Conservation (phyloP, 2,797 vertebrate genomes). For the Danio albolineatus region DNA sequence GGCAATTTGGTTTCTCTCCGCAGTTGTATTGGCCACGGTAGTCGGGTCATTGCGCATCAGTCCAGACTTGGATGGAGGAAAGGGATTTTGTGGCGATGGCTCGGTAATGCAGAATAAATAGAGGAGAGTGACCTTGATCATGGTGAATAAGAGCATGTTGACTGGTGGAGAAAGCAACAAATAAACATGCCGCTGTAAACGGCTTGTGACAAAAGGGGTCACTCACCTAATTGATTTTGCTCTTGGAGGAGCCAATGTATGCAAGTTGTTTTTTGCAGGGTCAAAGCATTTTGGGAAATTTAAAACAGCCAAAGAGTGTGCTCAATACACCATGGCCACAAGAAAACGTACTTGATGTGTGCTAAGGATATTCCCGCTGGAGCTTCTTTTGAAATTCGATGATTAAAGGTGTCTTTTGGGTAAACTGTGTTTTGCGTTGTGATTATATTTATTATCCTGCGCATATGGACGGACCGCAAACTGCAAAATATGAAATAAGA, state of each 20-base stretch:
- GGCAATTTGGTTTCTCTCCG: slow-evolving; percentile 38
- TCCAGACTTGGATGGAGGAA: slow-evolving; percentile 12
- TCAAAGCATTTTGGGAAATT: slow-evolving; percentile 1
- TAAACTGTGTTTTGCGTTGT: slow-evolving; percentile 6
- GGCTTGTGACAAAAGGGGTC: slow-evolving; percentile 43
- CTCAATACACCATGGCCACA: not conserved
- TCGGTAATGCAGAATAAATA: slow-evolving; percentile 51
- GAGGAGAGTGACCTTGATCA: slow-evolving; percentile 58
- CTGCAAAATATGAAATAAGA: slow-evolving; percentile 18
- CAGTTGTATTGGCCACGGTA: slow-evolving; percentile 18
- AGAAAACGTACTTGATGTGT: slow-evolving; percentile 32
- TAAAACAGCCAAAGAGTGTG: not conserved
- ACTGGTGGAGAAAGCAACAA: slow-evolving; percentile 39
- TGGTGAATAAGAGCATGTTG: slow-evolving; percentile 41
- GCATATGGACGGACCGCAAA: slow-evolving; percentile 1
- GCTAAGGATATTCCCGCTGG: slow-evolving; percentile 32
- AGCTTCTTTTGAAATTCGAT: slow-evolving; percentile 29
- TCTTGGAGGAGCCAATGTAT: slow-evolving; percentile 45
- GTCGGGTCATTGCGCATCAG: slow-evolving; percentile 34
- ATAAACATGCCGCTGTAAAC: slow-evolving; percentile 26
- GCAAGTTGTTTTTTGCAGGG: slow-evolving; percentile 28
- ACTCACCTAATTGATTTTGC: slow-evolving; percentile 51
- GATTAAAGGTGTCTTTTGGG: slow-evolving; percentile 36
- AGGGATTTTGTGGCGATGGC: slow-evolving; percentile 7
- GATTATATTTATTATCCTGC: not conserved